Base-by-base conservation (phyloP, 2,797 vertebrate genomes). In the Gallinago stenura region DNA sequence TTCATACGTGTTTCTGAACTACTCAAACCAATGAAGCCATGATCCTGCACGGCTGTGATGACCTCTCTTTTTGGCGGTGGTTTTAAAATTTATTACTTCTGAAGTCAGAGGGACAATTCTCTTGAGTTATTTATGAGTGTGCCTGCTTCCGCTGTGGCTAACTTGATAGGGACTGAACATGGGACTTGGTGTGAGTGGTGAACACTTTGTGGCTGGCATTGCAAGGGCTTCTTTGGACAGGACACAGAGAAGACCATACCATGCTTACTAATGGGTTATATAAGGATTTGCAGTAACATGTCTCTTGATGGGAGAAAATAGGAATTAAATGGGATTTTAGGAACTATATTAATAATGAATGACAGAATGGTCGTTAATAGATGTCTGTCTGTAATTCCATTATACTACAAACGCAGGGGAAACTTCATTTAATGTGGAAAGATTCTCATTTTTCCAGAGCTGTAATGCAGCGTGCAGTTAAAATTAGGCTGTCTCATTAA, bases 291-390 rank as follows among this genome's bases (percentile, higher is more conserved):
- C 87, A 93, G 80, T 93, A 95, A 53, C 28, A 1, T 60, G 60
- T 69, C 62, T 69, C 79, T 88, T 37, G 62, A 51, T 77, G 60
- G 60, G 66, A 82, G 26, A 96, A 95, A 94, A 92, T 35, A 91
- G 85, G 91, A 95, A 90, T 88, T 81, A 94, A 92, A 90, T 66
- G 70, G 71, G 83, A 93, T 96, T 94, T 95, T 87, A 87, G 85
- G 93, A 83, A 58, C 39, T 76, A 10, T 53, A 62, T 95, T 58
- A 93, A 88, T 83, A 95, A 93, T 62, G 71, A 80, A 92, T 72
- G 70, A 62, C 33, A 69, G 87, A 91, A 70, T 35, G 83, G 77
- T 94, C 75, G 53, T 90, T 97, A 95, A 88, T 70, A 94, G 83
- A 92, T 71, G 26, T 76, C 93, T 70, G 5, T 75, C 79, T 94